These are phyloP conservation scores for Flabesymbios commensalis DNA, from an alignment of 2,888 invertebrate species.

Conservation along the genomic window DNA sequence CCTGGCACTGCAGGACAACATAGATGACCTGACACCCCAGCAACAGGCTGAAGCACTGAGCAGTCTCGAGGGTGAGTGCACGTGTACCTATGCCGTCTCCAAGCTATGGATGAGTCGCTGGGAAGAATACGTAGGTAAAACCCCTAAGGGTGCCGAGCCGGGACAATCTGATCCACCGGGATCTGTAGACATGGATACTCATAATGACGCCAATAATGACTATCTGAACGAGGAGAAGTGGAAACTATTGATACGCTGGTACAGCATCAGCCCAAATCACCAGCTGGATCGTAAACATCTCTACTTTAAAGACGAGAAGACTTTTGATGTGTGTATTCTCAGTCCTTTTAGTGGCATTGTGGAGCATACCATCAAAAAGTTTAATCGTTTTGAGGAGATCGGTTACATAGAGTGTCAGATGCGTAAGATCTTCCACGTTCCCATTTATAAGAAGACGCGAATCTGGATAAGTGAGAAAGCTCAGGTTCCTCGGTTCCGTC, in stretches of 20 bases:
- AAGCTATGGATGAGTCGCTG: constrained; percentile 36
- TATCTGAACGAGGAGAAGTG: constrained; percentile 40
- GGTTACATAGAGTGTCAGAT: constrained; percentile 35
- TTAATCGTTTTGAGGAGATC: constrained; percentile 33
- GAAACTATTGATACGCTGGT: constrained; percentile 40
- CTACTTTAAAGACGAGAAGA: constrained; percentile 34
- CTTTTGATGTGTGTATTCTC: constrained; percentile 32
- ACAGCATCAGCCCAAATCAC: constrained; percentile 32
- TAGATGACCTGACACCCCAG: constrained; percentile 14
- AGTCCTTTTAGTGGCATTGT: constrained; percentile 35
- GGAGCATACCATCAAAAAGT: constrained; percentile 30
- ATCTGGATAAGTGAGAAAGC: constrained; percentile 34
- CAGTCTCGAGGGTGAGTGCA: constrained; percentile 25
- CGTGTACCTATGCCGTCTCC: constrained; percentile 38
- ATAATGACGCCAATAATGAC: constrained; percentile 37
- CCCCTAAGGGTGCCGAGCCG: constrained; percentile 8
- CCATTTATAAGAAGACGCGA: constrained; percentile 21
- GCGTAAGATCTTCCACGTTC: constrained; percentile 25
- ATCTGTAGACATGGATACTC: constrained; percentile 26
- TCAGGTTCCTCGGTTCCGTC: constrained; percentile 31
- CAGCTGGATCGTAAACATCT: constrained; percentile 36
- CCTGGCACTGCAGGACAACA: no score
- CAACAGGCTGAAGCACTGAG: neutral
- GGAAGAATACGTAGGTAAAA: constrained; percentile 28
- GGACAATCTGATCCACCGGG: constrained; percentile 17